phyloP scores from a whole-genome alignment of 2,888 invertebrate genomes.

The Eristalis arbustorum region DNA sequence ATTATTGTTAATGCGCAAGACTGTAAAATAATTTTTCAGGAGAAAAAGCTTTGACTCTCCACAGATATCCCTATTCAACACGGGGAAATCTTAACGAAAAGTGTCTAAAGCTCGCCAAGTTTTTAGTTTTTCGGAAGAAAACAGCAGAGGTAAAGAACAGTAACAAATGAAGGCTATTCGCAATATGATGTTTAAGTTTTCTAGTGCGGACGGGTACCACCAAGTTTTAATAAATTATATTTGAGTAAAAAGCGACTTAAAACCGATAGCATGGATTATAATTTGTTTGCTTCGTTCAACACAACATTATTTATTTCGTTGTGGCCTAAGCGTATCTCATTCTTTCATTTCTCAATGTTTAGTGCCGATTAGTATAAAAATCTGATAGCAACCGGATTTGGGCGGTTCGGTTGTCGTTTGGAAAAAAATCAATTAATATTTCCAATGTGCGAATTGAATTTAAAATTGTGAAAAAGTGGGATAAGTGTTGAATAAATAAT shows the following conservation, averaged over 20 bases:
- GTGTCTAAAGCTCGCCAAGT: not conserved
- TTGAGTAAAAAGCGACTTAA: not conserved
- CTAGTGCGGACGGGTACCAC: not conserved
- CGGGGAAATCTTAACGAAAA: constrained; percentile 25
- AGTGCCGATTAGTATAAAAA: not conserved
- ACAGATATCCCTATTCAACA: constrained; percentile 27
- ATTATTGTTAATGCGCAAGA: constrained; percentile 25
- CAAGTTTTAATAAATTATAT: not conserved
- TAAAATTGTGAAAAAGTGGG: not conserved
- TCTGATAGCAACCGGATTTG: not conserved
- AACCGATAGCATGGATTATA: not conserved
- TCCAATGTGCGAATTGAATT: not conserved
- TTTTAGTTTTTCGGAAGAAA: constrained; percentile 37
- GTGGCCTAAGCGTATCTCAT: not conserved
- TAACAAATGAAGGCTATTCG: constrained; percentile 77
- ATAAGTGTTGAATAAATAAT: not conserved
- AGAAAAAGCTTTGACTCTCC: constrained; percentile 22
- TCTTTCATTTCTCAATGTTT: not conserved
- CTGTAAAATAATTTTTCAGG: not conserved
- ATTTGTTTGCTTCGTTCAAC: not conserved
- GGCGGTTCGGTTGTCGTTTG: not conserved
- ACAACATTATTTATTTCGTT: not conserved
- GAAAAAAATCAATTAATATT: not conserved
- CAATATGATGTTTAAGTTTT: constrained; percentile 74
- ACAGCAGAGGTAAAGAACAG: constrained; percentile 72